phyloP scores from a whole-genome alignment of 2,797 vertebrate species.

The Enteromius treurensis region DNA sequence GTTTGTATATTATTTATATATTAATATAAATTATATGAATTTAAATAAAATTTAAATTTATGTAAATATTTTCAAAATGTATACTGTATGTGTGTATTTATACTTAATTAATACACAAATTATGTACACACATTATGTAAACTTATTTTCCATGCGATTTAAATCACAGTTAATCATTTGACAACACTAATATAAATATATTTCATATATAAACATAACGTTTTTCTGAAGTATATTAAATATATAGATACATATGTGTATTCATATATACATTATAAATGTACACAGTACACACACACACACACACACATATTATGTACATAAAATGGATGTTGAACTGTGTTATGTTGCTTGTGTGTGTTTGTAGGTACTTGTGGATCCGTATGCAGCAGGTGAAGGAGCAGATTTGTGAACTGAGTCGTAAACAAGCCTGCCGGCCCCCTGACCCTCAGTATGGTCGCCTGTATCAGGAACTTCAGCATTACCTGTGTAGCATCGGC shows the following conservation, averaged over 20 bases:
- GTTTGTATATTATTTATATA: too few relatives aligned
- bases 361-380: constrained; percentile 83
- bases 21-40: too few relatives aligned
- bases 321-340: background rate
- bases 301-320: background rate
- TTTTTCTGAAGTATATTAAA: too few relatives aligned
- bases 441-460: constrained; percentile 79
- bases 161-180: too few relatives aligned
- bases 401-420: constrained; percentile 82
- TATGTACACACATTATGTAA: too few relatives aligned
- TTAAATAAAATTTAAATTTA: too few relatives aligned
- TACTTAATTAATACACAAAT: too few relatives aligned
- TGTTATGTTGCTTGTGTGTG: background rate
- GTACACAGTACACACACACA: background rate
- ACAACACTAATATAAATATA: too few relatives aligned
- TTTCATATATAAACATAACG: too few relatives aligned
- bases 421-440: constrained; percentile 93
- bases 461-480: constrained; percentile 90
- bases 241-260: background rate
- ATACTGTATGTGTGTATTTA: too few relatives aligned
- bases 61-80: too few relatives aligned
- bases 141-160: too few relatives aligned
- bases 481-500: constrained; percentile 89
- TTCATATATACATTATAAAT: background rate
- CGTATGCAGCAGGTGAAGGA: constrained; percentile 88